These are phyloP conservation scores for Corythucha ciliata DNA, from an alignment of 2,888 invertebrate species.

Conservation along the genomic window DNA sequence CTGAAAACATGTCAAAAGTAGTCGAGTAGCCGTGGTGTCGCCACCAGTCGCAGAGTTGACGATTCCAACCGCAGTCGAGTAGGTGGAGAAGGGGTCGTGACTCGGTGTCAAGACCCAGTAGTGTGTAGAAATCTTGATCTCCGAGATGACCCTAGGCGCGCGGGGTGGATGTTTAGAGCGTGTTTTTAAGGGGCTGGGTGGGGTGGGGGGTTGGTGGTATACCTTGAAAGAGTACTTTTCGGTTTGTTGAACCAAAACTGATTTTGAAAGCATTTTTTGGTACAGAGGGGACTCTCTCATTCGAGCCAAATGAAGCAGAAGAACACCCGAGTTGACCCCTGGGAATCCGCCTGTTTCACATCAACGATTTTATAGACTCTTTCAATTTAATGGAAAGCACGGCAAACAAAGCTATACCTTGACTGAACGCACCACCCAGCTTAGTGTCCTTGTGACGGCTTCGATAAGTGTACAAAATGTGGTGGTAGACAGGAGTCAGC, in stretches of 20 bases:
- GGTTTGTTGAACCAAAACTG: conserved; percentile 48
- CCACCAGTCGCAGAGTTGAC: conserved; percentile 77
- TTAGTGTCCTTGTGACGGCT: conserved; percentile 40
- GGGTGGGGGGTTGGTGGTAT: too few relatives aligned
- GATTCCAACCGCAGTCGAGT: conserved; percentile 68
- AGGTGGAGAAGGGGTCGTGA: conserved; percentile 60
- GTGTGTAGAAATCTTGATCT: conserved; percentile 56
- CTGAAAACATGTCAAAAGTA: conserved; percentile 61
- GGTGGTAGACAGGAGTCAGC: conserved; percentile 67
- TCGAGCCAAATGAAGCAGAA: conserved; percentile 57
- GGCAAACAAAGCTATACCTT: conserved; percentile 15
- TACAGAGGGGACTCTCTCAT: conserved; percentile 55
- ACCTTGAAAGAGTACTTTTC: conserved; percentile 54
- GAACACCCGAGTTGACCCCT: conserved; percentile 74
- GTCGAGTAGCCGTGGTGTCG: conserved; percentile 60
- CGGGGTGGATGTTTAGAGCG: not conserved
- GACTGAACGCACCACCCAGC: conserved; percentile 40
- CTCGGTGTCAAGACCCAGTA: conserved; percentile 54
- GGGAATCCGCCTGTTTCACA: conserved; percentile 49
- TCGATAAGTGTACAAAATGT: conserved; percentile 56
- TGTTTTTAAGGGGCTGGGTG: not conserved
- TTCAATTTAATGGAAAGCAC: not conserved
- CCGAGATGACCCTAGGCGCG: conserved; percentile 56
- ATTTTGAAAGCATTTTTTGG: conserved; percentile 47
- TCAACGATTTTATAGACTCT: conserved; percentile 36